Evolutionary conservation across 2,797 vertebrate genomes (phyloP), one percentile per base, ranked within the genome.

Genomic region (Bufotes viridis): DNA sequence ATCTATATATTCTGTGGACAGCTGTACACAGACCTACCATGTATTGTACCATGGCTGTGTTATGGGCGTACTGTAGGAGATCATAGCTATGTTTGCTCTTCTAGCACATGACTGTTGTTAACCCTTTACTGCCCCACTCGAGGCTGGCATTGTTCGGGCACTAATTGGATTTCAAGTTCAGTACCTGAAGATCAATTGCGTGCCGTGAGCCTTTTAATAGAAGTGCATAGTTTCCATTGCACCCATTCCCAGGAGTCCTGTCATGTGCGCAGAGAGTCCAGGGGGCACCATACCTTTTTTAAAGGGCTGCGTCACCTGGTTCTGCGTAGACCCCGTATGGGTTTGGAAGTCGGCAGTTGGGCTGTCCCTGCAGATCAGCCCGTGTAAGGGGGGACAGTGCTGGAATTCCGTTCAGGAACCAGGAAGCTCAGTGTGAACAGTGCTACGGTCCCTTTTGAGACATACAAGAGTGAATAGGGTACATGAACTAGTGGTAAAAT

Each of bases 171-270:
- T 7, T 53, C 22, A 76, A 53, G 58, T 42, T 75, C 82, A 53
- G 58, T 42, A 84, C 82, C 55, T 75, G 69, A 60, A 60, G 18
- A 42, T 61, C 8, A 7, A 18, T 9, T 20, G 70, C 60, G 57
- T 20, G 53, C 57, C 15, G 10, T 14, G 53, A 67, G 34, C 20
- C 82, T 61, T 63, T 76, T 61, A 22, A 85, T 85, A 75, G 69
- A 58, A 49, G 55, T 60, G 57, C 3, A 13, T 12, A 13, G 29
- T 84, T 84, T 84, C 26, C 69, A 63, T 61, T 63, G 34, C 22
- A 26, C 58, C 1, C 42, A 17, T 18, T 78, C 72, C 72, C 58
- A 17, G n/a, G 58, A 26, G 72, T 53, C 49, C 1, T 55, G 15
- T 29, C 20, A 57, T 82, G 51, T 11, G 49, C 51, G 24, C 49